These are phyloP conservation scores for Sternotherus odoratus DNA, from an alignment of 2,797 vertebrate genomes.

Conservation along the genomic window DNA sequence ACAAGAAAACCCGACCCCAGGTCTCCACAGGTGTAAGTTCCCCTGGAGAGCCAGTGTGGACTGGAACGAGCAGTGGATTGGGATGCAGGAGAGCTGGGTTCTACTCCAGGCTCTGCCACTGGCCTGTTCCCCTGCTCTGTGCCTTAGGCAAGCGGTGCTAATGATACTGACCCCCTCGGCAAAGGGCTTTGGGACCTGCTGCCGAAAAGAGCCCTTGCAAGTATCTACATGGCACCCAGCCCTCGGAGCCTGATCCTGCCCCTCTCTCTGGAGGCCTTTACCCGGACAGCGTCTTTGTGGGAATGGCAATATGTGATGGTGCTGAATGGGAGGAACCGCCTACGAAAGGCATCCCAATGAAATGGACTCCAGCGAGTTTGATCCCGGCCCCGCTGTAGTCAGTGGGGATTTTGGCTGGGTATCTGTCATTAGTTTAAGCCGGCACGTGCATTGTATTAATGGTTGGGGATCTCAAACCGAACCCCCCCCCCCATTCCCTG, in stretches of 20 bases:
- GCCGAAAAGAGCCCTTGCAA: neutral
- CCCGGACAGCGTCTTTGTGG: neutral
- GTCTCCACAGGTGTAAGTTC: neutral
- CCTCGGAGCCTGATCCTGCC: rapidly evolving
- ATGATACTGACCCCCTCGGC: rapidly evolving
- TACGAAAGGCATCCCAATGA: neutral
- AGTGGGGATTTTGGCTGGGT: neutral
- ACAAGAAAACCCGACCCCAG: neutral
- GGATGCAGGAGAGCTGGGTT: neutral
- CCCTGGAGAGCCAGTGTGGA: neutral
- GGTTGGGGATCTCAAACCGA: no score
- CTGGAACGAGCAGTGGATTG: neutral
- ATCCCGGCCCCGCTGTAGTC: neutral
- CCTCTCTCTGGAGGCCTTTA: neutral
- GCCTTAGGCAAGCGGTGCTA: neutral
- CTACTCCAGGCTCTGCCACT: rapidly evolving
- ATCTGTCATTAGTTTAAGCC: neutral
- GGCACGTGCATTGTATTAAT: neutral
- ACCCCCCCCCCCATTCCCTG: no score
- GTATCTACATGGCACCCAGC: neutral
- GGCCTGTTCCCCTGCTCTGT: rapidly evolving
- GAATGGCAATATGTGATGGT: neutral
- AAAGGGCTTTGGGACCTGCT: neutral
- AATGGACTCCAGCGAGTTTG: neutral
- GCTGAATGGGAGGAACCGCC: neutral